Base-by-base conservation (phyloP, 2,797 vertebrate species). In the Fistularia tabacaria region DNA sequence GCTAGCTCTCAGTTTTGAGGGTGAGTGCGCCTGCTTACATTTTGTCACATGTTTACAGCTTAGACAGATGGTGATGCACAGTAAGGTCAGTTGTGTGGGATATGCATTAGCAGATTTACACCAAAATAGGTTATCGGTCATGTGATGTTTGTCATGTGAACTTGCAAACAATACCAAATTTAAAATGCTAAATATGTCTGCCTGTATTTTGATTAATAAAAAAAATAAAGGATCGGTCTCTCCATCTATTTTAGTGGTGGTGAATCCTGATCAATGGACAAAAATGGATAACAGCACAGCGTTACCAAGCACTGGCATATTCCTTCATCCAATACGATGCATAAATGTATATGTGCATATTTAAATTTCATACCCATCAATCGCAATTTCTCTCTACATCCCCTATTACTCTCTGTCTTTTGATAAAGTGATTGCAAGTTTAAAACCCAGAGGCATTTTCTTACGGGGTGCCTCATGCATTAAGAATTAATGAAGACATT, bases 51-150 rank as follows among this genome's bases (percentile, higher is more conserved):
- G 14, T 54, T 55, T 14, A 25, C 41, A 50, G 14, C 10, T 11
- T 7, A 46, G 57, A 69, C 57, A 57, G 50, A 61, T 54, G 25
- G 55, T 41, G 52, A 9, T 11, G 14, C 51, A 36, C 9, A 44
- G 25, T 25, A 37, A 49, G 38, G 41, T 63, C 47, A 47, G 36
- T 11, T 39, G 42, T 49, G 44, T 36, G 9, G 36, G 38, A 44
- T 39, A 49, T 54, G 15, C 51, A 73, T 73, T 48, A 60, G 14
- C 52, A 62, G 57, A 70, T 57, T 59, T 46, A 64, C 11, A 49
- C 46, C 8, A 52, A 51, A 14, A n/a, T 58, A 52, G 45, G 43
- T 53, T 14, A 0, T 0, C 7, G 50, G 46, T 63, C 59, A 66
- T 52, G 45, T 65, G 47, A 58, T 56, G 44, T 10, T 40, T 36